Evolutionary conservation across 2,888 invertebrate species (phyloP).

Genomic region (Muscina levida): DNA sequence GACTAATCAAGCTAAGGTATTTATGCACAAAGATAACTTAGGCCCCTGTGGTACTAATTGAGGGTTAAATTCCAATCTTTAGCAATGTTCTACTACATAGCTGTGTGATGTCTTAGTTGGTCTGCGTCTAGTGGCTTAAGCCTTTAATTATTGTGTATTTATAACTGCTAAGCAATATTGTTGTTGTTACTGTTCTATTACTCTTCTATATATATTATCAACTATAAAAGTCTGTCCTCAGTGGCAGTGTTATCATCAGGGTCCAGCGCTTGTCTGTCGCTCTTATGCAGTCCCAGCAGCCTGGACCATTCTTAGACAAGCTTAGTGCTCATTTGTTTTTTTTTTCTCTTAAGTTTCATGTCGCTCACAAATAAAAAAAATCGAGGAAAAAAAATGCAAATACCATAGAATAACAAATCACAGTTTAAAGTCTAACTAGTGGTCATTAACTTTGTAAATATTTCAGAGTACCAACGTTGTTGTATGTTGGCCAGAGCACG

Average conservation of each 20-base stretch:
- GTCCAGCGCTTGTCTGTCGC: constrained; percentile 16
- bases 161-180: constrained; percentile 57
- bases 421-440: constrained; percentile 67
- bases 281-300: not conserved
- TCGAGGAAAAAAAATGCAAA: constrained; percentile 17
- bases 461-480: not conserved
- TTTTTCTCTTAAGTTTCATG: no score
- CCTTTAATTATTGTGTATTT: constrained; percentile 65
- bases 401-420: constrained; percentile 61
- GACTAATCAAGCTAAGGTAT: not conserved
- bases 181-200: no score
- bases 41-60: not conserved
- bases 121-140: constrained; percentile 57
- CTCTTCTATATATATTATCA: no score
- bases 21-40: no score
- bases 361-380: no score
- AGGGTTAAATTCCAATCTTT: constrained; percentile 25
- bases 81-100: constrained; percentile 11
- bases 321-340: no score
- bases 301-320: no score
- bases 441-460: constrained; percentile 68
- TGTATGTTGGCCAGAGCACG: no score
- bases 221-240: constrained; percentile 16
- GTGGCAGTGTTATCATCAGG: no score
- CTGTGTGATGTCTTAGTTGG: constrained; percentile 29